Evolutionary conservation across 2,888 invertebrate species (phyloP).

Genomic region (Ophraella communa): DNA sequence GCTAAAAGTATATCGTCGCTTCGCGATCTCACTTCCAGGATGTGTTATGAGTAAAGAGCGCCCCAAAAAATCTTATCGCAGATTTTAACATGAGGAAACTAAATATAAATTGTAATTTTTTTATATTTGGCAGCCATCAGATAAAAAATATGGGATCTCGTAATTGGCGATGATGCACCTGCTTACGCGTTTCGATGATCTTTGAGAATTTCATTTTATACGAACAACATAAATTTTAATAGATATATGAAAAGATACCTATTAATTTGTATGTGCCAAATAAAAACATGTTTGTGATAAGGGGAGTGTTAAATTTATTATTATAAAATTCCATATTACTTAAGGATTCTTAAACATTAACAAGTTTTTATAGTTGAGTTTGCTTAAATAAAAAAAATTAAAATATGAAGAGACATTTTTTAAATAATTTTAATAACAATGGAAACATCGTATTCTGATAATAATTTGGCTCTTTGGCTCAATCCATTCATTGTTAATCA

Average conservation of each 20-base stretch:
- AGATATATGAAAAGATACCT: slow-evolving; percentile 16
- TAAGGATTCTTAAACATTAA: too few species aligned
- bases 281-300: slow-evolving; percentile 1
- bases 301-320: slow-evolving; percentile 13
- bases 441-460: not conserved
- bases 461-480: too few species aligned
- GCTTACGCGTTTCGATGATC: slow-evolving; percentile 32
- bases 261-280: slow-evolving; percentile 27
- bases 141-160: slow-evolving; percentile 18
- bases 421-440: not conserved
- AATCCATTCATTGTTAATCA: too few species aligned
- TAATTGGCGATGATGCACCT: slow-evolving; percentile 37
- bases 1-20: slow-evolving; percentile 6
- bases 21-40: slow-evolving; percentile 25
- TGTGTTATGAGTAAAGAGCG: slow-evolving; percentile 9
- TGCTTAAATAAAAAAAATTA: not conserved
- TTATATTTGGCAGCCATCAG: slow-evolving; percentile 25
- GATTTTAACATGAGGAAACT: slow-evolving; percentile 27
- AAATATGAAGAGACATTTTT: not conserved
- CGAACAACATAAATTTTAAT: slow-evolving; percentile 24
- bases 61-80: slow-evolving; percentile 26
- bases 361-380: too few species aligned
- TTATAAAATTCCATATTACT: not conserved
- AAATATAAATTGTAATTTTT: slow-evolving; percentile 27
- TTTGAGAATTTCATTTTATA: slow-evolving; percentile 24